Base-by-base conservation (phyloP, 2,888 invertebrate genomes). In the Caenorhabditis sp. region DNA sequence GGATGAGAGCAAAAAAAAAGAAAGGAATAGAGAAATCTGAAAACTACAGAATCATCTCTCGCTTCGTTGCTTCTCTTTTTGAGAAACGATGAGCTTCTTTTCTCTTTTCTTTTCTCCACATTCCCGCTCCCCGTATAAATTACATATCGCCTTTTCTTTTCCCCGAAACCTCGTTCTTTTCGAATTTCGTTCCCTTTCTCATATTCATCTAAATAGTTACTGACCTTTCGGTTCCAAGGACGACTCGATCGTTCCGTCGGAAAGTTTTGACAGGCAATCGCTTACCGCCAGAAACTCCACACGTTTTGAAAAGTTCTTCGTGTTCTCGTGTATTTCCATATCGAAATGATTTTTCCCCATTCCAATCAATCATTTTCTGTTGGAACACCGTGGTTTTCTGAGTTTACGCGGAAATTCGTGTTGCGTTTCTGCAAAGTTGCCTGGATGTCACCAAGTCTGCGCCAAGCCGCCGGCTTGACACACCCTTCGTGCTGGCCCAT, bases 221-320 rank as follows among this genome's bases (percentile, higher is more conserved):
- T 79, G 79, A 79, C 79, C 68, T 74, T 81, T 81, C 28, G 44
- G 74, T 75, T 69, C 54, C 69, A 68, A 68, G 74, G 74, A 64
- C 74, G 75, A 51, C 26, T 63, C 68, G 56, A 49, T 54, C 14
- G 28, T 31, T 44, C 38, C 31, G 61, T 80, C 75, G 54, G 70
- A 70, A 77, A 63, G 61, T 69, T 76, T 68, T 44, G 69, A 54
- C 51, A 31, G 26, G 70, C 47, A 63, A 77, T 77, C 47, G 63
- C 41, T 56, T 19, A 26, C 26, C 38, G 28, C 44, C 49, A 63
- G 31, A 59, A 44, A 44, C 16, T 70, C 63, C 5, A 26, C 38
- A 22, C 8, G 19, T 44, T 31, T 70, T 14, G 19, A 12, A 6
- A 58, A 44, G n/a, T 31, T 41, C 24, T 26, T 19, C 49, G 68